phyloP scores from a whole-genome alignment of 2,888 invertebrate genomes.

The Drosophila peninsularis region DNA sequence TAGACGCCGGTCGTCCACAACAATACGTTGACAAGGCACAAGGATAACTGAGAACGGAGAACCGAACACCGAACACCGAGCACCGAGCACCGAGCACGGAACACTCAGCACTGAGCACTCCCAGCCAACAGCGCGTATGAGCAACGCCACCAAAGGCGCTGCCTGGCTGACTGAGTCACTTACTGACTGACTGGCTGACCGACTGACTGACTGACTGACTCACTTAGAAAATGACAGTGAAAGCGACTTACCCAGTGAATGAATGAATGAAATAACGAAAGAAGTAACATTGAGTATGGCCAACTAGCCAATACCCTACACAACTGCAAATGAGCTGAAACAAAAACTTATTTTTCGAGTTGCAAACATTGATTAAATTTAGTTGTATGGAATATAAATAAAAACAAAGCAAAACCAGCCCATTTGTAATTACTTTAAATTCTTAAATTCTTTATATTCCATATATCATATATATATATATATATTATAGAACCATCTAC shows the following conservation, averaged over 20 bases:
- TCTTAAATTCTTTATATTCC: not conserved
- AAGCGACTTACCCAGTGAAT: constrained; percentile 53
- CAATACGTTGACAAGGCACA: constrained; percentile 75
- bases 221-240: constrained; percentile 34
- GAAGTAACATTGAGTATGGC: not conserved
- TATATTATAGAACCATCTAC: too few relatives aligned
- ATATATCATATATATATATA: too few relatives aligned
- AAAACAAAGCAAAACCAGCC: too few relatives aligned
- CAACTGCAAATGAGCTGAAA: not conserved
- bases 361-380: too few relatives aligned
- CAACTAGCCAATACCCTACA: not conserved
- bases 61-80: constrained; percentile 47
- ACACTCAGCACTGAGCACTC: constrained; percentile 37
- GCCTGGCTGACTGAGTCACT: constrained; percentile 41
- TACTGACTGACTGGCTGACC: constrained; percentile 3
- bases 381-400: too few relatives aligned
- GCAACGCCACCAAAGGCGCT: constrained; percentile 62
- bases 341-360: not conserved
- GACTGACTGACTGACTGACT: constrained; percentile 44
- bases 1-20: constrained; percentile 64
- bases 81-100: constrained; percentile 53
- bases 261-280: constrained; percentile 64
- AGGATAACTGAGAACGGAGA: constrained; percentile 71
- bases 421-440: too few relatives aligned
- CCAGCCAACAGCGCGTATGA: constrained; percentile 70